These are phyloP conservation scores for Oenanthe oenanthe DNA, from an alignment of 2,113 vertebrate species.

Conservation along the genomic window DNA sequence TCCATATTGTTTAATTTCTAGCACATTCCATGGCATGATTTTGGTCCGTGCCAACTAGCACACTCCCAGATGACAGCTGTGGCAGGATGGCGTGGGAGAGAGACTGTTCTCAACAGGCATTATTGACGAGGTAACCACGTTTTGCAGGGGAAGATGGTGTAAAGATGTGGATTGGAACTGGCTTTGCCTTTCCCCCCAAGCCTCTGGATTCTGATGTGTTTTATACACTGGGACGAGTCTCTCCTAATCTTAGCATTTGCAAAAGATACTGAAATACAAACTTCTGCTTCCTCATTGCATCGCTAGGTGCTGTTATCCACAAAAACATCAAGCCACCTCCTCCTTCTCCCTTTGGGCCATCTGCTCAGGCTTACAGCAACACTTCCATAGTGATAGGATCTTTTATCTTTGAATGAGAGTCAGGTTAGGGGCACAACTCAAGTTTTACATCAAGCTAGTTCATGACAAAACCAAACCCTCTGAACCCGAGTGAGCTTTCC, in stretches of 20 bases:
- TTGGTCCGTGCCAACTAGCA: background rate
- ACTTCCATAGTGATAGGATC: background rate
- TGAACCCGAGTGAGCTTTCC: background rate
- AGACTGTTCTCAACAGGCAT: background rate
- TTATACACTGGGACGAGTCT: background rate
- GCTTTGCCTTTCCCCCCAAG: background rate
- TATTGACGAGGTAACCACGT: background rate
- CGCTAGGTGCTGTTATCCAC: accelerated
- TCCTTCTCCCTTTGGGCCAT: background rate
- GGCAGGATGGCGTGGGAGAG: background rate
- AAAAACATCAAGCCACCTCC: background rate
- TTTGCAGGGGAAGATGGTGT: background rate
- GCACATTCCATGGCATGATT: background rate
- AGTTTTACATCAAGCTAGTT: background rate
- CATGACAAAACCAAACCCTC: background rate
- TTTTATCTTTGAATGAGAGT: background rate
- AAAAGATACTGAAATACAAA: background rate
- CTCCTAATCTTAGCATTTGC: accelerated
- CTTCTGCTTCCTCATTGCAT: background rate
- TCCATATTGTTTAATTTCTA: constrained; percentile 9
- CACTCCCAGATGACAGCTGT: background rate
- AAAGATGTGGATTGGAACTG: background rate
- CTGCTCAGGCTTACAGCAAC: background rate
- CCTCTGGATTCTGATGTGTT: background rate
- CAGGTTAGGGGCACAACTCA: background rate